Percentiles rank a stretch among this genome's conserved stretches.
phyloP scores from a whole-genome alignment of 1,140 invertebrate species.

The Leptinotarsa texana region DNA sequence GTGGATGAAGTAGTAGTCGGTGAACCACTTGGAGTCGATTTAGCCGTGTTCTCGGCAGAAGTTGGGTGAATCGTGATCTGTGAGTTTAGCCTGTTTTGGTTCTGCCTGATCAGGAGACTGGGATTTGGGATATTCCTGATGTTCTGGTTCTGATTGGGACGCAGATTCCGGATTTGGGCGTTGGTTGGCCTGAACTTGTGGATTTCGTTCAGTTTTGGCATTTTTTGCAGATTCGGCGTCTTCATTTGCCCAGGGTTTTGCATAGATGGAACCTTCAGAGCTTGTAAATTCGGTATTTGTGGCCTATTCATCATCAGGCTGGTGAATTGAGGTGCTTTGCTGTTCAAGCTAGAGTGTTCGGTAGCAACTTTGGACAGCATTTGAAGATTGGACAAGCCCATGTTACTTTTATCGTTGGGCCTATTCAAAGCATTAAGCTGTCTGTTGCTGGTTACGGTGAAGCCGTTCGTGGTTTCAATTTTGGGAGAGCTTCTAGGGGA shows the following conservation, averaged over 20 bases:
- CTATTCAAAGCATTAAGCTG: constrained; percentile 34
- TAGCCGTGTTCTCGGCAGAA: constrained; percentile 14
- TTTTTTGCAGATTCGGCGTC: constrained; percentile 41
- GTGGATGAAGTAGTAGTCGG: constrained; percentile 19
- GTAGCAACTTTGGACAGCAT: constrained; percentile 54
- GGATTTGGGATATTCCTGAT: constrained; percentile 55
- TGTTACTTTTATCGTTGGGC: constrained; percentile 36
- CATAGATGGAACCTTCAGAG: constrained; percentile 40
- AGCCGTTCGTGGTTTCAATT: constrained; percentile 36
- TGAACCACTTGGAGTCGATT: constrained; percentile 20
- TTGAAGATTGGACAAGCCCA: constrained; percentile 49
- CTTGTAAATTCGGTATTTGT: constrained; percentile 48
- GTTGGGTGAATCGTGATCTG: constrained; percentile 26
- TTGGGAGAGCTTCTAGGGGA: constrained; percentile 36
- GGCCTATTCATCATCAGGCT: constrained; percentile 31
- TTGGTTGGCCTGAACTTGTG: constrained; percentile 47
- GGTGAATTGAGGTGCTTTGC: constrained; percentile 26
- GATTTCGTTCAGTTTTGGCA: constrained; percentile 52
- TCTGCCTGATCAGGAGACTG: constrained; percentile 47
- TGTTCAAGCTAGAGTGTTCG: constrained; percentile 46
- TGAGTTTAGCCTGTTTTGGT: constrained; percentile 46
- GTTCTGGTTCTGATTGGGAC: constrained; percentile 51
- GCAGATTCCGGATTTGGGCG: constrained; percentile 46
- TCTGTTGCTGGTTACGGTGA: constrained; percentile 32
- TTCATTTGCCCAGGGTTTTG: constrained; percentile 23